A percentile compares a stretch with the other conserved stretches of the same genome.
Conservation (phyloP, 1,140 invertebrate species). For the Conus ventricosus region DNA sequence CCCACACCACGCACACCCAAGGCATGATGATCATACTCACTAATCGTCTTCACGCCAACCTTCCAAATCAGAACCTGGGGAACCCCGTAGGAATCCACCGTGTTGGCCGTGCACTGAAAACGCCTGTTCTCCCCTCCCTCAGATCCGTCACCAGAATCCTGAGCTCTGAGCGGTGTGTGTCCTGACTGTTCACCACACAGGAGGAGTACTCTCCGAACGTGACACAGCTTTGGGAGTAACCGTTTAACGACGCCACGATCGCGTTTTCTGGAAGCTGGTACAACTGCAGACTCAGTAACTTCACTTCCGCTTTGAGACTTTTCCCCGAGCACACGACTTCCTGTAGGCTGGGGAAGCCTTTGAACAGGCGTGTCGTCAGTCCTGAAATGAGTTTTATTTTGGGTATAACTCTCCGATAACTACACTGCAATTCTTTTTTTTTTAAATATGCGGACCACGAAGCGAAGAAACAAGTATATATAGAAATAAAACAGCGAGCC, state of each 20-base stretch:
- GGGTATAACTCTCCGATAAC: no score
- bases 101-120: slow-evolving; percentile 21
- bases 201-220: slow-evolving; percentile 23
- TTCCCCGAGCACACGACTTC: slow-evolving; percentile 13
- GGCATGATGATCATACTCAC: neutral
- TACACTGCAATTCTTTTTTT: no score
- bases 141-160: slow-evolving; percentile 19
- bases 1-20: no score
- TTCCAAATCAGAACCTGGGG: neutral
- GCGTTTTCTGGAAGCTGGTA: neutral
- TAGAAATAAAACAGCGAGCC: neutral
- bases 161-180: neutral
- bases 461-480: neutral
- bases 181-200: neutral
- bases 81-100: neutral
- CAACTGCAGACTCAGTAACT: neutral
- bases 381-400: neutral
- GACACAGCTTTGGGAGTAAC: neutral
- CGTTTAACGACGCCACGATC: neutral
- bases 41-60: neutral
- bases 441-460: no score
- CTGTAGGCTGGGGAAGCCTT: slow-evolving; percentile 5
- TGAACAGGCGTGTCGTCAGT: neutral
- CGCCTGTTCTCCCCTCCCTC: slow-evolving; percentile 10
- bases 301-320: slow-evolving; percentile 4